Conservation (phyloP, 2,888 invertebrate genomes). For the Drosophila heteroneura region DNA sequence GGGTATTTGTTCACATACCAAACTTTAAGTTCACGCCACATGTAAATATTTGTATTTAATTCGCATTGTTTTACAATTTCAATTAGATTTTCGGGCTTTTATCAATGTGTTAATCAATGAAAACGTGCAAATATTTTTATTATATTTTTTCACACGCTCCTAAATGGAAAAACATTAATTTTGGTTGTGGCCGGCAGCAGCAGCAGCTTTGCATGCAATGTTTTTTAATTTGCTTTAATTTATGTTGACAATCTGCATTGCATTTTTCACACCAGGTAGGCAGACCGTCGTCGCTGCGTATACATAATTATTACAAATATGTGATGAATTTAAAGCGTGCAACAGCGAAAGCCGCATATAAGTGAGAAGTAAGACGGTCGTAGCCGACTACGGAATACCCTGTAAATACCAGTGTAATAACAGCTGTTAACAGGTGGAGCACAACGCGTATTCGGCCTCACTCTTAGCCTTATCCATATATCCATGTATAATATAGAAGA, state of each 20-base stretch:
- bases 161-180: not conserved
- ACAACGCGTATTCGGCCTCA: accelerated
- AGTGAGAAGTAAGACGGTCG: not conserved
- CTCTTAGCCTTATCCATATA: not conserved
- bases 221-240: conserved; percentile 11
- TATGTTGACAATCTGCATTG: conserved; percentile 5
- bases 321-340: conserved; percentile 19
- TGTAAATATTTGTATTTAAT: not conserved
- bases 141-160: not conserved
- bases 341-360: not conserved
- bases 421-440: not conserved
- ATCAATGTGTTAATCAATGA: not conserved
- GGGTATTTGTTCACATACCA: too few relatives aligned
- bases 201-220: not conserved
- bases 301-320: conserved; percentile 34
- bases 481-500: not conserved
- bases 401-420: not conserved
- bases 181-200: not conserved
- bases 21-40: not conserved
- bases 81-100: not conserved
- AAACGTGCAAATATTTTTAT: not conserved
- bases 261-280: conserved; percentile 19
- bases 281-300: conserved; percentile 8
- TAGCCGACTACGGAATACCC: not conserved
- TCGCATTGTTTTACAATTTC: not conserved